These are phyloP conservation scores for Stegostoma tigrinum DNA, from an alignment of 2,113 vertebrate genomes.

Conservation along the genomic window DNA sequence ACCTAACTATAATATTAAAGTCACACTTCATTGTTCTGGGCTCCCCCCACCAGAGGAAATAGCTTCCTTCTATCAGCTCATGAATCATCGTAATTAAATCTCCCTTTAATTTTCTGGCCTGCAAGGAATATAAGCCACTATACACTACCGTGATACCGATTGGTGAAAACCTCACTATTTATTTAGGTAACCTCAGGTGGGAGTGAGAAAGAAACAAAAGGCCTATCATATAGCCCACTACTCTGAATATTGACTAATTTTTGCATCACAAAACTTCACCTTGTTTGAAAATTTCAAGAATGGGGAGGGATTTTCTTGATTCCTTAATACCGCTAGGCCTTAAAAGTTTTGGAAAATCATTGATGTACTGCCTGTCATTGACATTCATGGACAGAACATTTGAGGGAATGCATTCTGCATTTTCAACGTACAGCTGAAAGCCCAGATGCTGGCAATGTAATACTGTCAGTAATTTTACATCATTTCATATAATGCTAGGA, in stretches of 20 bases:
- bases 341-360: not conserved
- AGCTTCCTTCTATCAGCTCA: not conserved
- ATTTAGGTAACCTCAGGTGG: not conserved
- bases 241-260: not conserved
- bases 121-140: not conserved
- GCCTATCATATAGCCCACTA: not conserved
- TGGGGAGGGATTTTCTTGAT: not conserved
- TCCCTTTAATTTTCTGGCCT: not conserved
- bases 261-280: not conserved
- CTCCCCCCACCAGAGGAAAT: not conserved
- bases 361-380: not conserved
- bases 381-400: not conserved
- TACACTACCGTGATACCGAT: not conserved
- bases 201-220: not conserved
- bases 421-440: not conserved
- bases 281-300: not conserved
- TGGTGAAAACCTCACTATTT: not conserved
- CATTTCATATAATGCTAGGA: not conserved
- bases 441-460: not conserved
- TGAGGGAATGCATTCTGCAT: not conserved
- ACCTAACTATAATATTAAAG: not conserved
- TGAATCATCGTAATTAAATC: not conserved
- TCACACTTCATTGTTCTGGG: not conserved
- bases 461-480: not conserved
- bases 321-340: no score